A percentile compares a stretch with the other conserved stretches of the same genome.
Evolutionary conservation across 2,888 invertebrate genomes (phyloP).

Genomic region (Sarcophaga variegata): DNA sequence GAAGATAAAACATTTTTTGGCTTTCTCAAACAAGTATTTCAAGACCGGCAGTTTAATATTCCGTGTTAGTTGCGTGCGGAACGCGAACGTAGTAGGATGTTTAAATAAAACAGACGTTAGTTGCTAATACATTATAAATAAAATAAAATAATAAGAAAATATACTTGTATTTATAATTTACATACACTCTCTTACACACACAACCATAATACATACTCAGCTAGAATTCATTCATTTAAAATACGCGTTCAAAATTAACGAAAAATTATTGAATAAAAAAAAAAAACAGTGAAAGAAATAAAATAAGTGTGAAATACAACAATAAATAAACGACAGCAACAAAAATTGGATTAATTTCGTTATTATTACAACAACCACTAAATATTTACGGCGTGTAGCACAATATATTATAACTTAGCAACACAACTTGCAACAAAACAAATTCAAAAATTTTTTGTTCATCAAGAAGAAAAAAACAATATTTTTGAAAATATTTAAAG

Average conservation of each 20-base stretch:
- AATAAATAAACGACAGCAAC: neutral
- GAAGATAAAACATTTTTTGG: conserved; percentile 42
- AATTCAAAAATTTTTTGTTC: conserved; percentile 27
- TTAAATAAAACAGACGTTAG: neutral
- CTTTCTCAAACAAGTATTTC: conserved; percentile 72
- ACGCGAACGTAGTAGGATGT: conserved; percentile 75
- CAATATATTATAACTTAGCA: conserved; percentile 59
- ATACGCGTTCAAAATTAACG: conserved; percentile 30
- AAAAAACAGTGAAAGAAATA: conserved; percentile 7
- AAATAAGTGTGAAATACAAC: conserved; percentile 10
- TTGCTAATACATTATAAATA: neutral
- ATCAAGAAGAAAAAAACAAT: conserved; percentile 31
- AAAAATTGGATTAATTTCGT: conserved; percentile 44
- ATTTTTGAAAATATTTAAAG: neutral
- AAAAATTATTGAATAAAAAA: neutral
- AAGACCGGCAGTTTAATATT: conserved; percentile 73
- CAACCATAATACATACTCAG: neutral
- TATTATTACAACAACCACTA: conserved; percentile 5
- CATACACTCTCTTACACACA: neutral
- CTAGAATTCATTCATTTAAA: neutral
- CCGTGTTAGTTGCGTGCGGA: conserved; percentile 78
- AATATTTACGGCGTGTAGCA: neutral
- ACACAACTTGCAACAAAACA: conserved; percentile 55
- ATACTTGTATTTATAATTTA: neutral
- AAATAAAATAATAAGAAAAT: neutral